phyloP scores from a whole-genome alignment of 92 coral and sea anemone genomes.

The Parazoanthus atlanticus region DNA sequence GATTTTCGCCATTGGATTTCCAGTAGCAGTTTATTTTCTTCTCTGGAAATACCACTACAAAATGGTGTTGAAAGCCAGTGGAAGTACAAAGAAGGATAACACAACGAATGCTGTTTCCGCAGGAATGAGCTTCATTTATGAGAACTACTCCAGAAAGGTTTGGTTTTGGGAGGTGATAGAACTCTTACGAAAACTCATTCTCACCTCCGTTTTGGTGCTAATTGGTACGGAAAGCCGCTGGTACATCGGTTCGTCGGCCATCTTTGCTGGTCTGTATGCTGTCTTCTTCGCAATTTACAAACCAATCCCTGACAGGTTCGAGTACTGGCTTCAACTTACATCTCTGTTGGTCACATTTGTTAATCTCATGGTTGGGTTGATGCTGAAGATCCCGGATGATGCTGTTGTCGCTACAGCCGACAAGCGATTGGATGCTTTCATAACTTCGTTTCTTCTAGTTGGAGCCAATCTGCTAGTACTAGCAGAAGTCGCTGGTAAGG shows the following conservation, averaged over 20 bases:
- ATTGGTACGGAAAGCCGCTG: constrained; percentile 42
- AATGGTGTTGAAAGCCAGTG: neutral
- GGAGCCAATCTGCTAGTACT: constrained; percentile 2
- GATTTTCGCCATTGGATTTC: constrained; percentile 19
- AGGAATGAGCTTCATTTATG: constrained; percentile 43
- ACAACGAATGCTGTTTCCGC: neutral
- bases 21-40: neutral
- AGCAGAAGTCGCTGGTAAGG: neutral
- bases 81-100: neutral
- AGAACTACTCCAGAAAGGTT: constrained; percentile 29
- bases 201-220: constrained; percentile 30
- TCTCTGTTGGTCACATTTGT: constrained; percentile 43
- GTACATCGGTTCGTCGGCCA: constrained; percentile 39
- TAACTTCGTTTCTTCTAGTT: neutral
- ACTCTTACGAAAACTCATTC: constrained; percentile 39
- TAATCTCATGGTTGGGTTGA: constrained; percentile 39
- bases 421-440: neutral
- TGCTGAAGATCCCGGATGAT: constrained; percentile 20
- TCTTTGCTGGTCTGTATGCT: constrained; percentile 46
- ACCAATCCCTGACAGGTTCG: constrained; percentile 49
- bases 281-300: constrained; percentile 37
- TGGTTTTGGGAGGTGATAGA: constrained; percentile 65
- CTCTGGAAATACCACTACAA: constrained; percentile 19
- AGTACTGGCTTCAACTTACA: constrained; percentile 55
- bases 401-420: neutral